Base-by-base conservation (phyloP, 2,113 vertebrate genomes). In the Peromyscus leucopus region DNA sequence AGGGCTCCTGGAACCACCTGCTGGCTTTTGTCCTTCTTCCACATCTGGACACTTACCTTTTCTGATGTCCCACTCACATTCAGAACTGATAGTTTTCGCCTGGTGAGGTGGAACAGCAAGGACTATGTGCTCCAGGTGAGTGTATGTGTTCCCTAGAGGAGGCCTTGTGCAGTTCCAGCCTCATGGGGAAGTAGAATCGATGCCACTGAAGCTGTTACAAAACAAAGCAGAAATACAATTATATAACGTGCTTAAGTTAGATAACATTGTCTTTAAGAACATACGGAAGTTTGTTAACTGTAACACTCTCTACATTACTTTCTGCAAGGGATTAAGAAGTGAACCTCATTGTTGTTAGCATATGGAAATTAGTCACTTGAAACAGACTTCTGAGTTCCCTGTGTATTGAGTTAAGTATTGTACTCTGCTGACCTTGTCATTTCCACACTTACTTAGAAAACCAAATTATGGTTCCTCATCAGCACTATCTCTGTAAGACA, bases 381-480 rank as follows among this genome's bases (percentile, higher is more conserved):
- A 94, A 80, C 24, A 90, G 94, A 90, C 39, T 78, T 95, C 69
- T 22, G 33, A 59, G 31, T 83, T 96, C 42, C 87, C 63, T 90
- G 93, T 82, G 51, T 57, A 90, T 72, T 75, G 78, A 90, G 55
- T 74, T 94, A 59, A 67, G 19, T 87, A 48, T 71, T 88, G 46
- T 75, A 39, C 7, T 78, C 28, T 15, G 42, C 46, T 72, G 5
- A 57, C 57, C 31, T 61, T 8, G 57, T 36, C 36, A 78, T 94
- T 33, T 85, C 36, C 24, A 90, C 55, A 92, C 19, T 90, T 94
- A 63, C 84, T 95, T 89, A 96, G 74, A 90, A 94, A 96, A 69
- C 31, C 22, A 42, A 97, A 89, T 48, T 69, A 82, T n/a, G 79
- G 19, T 89, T 88, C 31, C 42, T 59, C 48, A 51, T 93, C 63